Conservation (phyloP, 2,888 invertebrate genomes). For the Boloria euphrosyne region DNA sequence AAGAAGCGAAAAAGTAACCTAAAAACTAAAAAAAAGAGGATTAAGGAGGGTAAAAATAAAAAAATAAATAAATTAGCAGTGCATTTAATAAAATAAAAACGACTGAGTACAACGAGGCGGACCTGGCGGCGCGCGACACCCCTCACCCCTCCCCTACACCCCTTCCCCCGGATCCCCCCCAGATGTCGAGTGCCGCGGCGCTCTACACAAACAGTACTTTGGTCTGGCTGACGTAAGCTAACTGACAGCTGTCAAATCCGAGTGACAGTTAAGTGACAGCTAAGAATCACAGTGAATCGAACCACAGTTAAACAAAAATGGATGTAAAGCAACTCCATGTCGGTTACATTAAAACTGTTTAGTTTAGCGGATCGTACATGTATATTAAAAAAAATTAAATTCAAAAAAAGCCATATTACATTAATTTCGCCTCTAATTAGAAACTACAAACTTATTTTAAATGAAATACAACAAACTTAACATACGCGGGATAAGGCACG, state of each 20-base stretch:
- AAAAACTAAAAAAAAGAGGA: not conserved
- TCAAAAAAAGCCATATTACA: slow-evolving; percentile 13
- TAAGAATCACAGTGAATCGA: slow-evolving; percentile 24
- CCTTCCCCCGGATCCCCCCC: not conserved
- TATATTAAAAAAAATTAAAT: slow-evolving; percentile 2
- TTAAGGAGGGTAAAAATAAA: slow-evolving; percentile 37
- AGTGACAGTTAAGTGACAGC: slow-evolving; percentile 22
- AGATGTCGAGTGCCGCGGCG: slow-evolving; percentile 18
- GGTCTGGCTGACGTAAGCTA: slow-evolving; percentile 43
- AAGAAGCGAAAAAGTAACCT: not conserved
- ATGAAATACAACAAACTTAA: slow-evolving; percentile 35
- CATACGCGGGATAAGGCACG: slow-evolving; percentile 39
- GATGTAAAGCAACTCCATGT: not conserved
- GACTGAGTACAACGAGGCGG: slow-evolving; percentile 66
- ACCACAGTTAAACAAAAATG: slow-evolving; percentile 10
- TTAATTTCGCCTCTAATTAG: slow-evolving; percentile 23
- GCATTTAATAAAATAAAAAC: slow-evolving; percentile 73
- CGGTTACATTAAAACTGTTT: slow-evolving; percentile 1
- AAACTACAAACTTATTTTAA: slow-evolving; percentile 17
- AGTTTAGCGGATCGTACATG: not conserved
- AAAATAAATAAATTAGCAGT: slow-evolving; percentile 66
- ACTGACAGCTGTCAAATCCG: slow-evolving; percentile 35
- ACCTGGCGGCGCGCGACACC: slow-evolving; percentile 46
- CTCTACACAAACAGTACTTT: slow-evolving; percentile 42
- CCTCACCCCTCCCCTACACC: not conserved